Evolutionary conservation across 2,888 invertebrate genomes (phyloP).

Genomic region (Tipula unca): DNA sequence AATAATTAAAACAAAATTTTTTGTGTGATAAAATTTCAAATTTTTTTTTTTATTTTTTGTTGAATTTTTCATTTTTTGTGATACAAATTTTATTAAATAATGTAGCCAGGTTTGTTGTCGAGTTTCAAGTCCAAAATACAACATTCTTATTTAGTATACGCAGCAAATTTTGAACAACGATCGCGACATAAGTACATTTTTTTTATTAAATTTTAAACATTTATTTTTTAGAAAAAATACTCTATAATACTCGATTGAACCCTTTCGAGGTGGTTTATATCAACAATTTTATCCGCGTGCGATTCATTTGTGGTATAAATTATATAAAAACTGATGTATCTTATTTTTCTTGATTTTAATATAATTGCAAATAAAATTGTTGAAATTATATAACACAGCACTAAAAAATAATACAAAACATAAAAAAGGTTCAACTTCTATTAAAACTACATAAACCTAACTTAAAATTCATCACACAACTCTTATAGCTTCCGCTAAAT

Average conservation of each 20-base stretch:
- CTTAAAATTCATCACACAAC: slow-evolving; percentile 8
- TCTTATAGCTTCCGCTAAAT: not conserved
- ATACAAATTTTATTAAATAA: not conserved
- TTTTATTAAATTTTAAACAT: not conserved
- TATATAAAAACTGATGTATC: too few species aligned
- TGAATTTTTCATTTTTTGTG: not conserved
- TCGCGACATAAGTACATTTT: not conserved
- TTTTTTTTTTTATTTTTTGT: not conserved
- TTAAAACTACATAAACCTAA: not conserved
- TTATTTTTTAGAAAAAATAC: not conserved
- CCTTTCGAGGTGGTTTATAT: not conserved
- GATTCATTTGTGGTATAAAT: too few species aligned
- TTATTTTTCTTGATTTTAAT: too few species aligned
- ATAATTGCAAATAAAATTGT: not conserved
- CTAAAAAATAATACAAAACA: not conserved
- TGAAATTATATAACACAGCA: not conserved
- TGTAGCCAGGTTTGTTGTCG: not conserved
- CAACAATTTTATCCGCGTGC: not conserved
- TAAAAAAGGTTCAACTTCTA: not conserved
- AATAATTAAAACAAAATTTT: not conserved
- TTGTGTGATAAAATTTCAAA: not conserved
- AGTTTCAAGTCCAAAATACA: not conserved
- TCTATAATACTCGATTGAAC: not conserved
- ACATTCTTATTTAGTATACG: not conserved
- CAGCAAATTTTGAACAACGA: not conserved